Evolutionary conservation across 1,140 invertebrate species (phyloP), one percentile per base, ranked within the genome.

Genomic region (Drosophila grimshawi): DNA sequence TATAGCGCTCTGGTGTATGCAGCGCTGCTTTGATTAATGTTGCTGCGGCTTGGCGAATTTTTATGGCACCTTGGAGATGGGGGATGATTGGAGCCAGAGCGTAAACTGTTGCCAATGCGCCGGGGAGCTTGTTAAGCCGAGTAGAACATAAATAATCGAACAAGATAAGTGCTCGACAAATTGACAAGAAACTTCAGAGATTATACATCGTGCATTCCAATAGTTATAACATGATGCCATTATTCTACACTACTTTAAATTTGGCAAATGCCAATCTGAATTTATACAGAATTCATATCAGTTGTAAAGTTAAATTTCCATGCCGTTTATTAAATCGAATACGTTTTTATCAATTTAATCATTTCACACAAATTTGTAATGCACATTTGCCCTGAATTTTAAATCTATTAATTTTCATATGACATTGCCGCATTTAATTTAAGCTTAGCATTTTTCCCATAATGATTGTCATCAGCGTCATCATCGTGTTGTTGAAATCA

Each of bases 11-110:
- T 69, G 73, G 83, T 76, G 83, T 80, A 86, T 88, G 82, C 82
- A 86, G 55, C 71, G 83, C 64, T 67, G 67, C 82, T 86, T 86
- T 86, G 82, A 86, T 86, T 86, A 86, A 86, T 86, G 82, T 83
- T 88, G 76, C 76, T 86, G 85, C 65, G 80, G 82, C 82, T 74
- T 83, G 65, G 62, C 77, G 72, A 70, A 77, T 88, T 86, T 86
- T 86, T 86, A 88, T 88, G 76, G 83, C 82, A 83, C 82, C 83
- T 86, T 78, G 76, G 83, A 86, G 82, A 83, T 76, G 55, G 63
- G 30, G 53, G 10, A 33, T 19, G 52, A 55, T 37, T 55, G 57
- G 72, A 49, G 30, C 10, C 10, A 3, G 52, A 32, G 62, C 30
- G 29, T 52, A 30, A 56, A 4, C 19, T 49, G 64, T 35, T 57